phyloP scores from a whole-genome alignment of 1,140 invertebrate species.

The Harpegnathos saltator region DNA sequence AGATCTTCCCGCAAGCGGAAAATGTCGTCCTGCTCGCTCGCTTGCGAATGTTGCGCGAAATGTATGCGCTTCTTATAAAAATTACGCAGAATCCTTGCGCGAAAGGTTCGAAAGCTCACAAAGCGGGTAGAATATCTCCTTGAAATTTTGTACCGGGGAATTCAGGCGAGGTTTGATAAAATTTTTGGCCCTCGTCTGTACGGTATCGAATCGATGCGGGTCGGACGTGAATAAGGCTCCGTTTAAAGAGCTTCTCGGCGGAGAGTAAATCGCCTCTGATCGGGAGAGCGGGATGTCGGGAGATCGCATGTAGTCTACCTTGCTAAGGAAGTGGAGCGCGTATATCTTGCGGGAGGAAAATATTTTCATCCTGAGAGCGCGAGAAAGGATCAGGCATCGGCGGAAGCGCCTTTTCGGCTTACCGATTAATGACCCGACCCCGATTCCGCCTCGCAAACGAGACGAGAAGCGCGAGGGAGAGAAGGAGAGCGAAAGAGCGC shows the following conservation, averaged over 20 bases:
- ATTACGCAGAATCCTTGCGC: constrained; percentile 36
- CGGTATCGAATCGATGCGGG: constrained; percentile 51
- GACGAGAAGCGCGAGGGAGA: background rate
- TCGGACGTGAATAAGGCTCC: constrained; percentile 43
- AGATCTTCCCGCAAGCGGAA: constrained; percentile 21
- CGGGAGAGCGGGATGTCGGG: constrained; percentile 40
- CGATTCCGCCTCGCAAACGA: background rate
- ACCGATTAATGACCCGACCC: constrained; percentile 23
- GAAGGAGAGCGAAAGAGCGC: background rate
- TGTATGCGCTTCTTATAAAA: constrained; percentile 46
- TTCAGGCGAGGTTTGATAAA: constrained; percentile 54
- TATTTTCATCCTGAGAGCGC: constrained; percentile 49
- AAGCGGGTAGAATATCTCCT: constrained; percentile 48
- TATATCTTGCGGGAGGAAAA: constrained; percentile 51
- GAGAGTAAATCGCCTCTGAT: constrained; percentile 57
- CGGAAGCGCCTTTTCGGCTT: constrained; percentile 21
- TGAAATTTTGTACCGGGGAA: constrained; percentile 34
- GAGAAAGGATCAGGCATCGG: constrained; percentile 18
- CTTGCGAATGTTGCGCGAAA: constrained; percentile 22
- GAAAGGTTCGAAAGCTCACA: constrained; percentile 45
- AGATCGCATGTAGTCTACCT: constrained; percentile 59
- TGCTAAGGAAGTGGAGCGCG: constrained; percentile 44
- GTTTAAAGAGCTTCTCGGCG: constrained; percentile 58
- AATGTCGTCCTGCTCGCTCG: background rate
- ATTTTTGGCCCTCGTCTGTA: constrained; percentile 52